A percentile compares a stretch with the other conserved stretches of the same genome.
phyloP scores from a whole-genome alignment of 2,888 invertebrate genomes.

The Oxytorus armatus region DNA sequence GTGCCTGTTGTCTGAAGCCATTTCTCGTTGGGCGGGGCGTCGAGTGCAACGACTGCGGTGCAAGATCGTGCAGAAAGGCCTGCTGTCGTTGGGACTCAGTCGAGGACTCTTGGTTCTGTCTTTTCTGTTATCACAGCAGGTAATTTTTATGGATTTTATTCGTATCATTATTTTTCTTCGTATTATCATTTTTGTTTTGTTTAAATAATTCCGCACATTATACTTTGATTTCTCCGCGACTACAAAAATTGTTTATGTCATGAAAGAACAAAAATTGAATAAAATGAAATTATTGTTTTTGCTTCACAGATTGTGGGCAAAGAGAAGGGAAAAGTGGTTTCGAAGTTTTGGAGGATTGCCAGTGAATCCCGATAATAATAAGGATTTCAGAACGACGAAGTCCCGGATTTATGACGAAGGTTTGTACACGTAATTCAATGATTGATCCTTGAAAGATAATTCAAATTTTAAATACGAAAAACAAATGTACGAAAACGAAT shows the following conservation, averaged over 20 bases:
- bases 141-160: constrained; percentile 56
- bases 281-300: constrained; percentile 4
- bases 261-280: not conserved
- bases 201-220: not conserved
- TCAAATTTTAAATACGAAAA: not conserved
- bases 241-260: too few relatives aligned
- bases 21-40: constrained; percentile 77
- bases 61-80: constrained; percentile 77
- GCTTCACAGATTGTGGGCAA: constrained; percentile 75
- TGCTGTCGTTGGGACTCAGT: constrained; percentile 80
- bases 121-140: constrained; percentile 82
- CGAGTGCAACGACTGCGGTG: constrained; percentile 79
- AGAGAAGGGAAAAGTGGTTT: constrained; percentile 77
- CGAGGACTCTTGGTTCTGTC: constrained; percentile 79
- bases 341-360: constrained; percentile 73
- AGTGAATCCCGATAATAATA: constrained; percentile 68
- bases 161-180: not conserved
- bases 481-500: not conserved
- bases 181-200: not conserved
- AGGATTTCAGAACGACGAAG: constrained; percentile 76
- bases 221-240: too few relatives aligned
- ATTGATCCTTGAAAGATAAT: not conserved
- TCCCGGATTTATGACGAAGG: constrained; percentile 76
- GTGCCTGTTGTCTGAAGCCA: constrained; percentile 81
- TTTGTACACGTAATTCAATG: constrained; percentile 61